Percentiles rank a stretch among this genome's conserved stretches.
phyloP scores from a whole-genome alignment of 1,140 invertebrate genomes.

The Colletes gigas region DNA sequence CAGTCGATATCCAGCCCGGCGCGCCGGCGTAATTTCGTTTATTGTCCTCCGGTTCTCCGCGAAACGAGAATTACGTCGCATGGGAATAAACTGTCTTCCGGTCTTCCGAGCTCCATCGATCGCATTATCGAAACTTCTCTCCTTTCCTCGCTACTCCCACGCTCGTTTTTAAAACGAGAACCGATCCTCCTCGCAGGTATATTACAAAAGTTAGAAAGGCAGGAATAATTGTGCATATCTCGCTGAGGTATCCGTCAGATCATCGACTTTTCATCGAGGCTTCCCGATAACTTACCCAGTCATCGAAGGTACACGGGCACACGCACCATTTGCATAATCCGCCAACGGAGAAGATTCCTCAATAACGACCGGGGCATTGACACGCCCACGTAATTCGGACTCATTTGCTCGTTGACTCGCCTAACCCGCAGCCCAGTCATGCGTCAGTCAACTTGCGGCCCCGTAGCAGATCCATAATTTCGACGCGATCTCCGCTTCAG shows the following conservation, averaged over 20 bases:
- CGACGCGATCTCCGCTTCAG: constrained; percentile 60
- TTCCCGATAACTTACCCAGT: too few species aligned
- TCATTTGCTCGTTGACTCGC: constrained; percentile 76
- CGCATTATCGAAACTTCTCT: not conserved
- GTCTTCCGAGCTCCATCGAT: not conserved
- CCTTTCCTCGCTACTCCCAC: too few species aligned
- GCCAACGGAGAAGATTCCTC: constrained; percentile 47
- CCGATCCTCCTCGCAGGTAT: too few species aligned
- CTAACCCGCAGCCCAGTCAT: constrained; percentile 71
- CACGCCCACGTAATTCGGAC: constrained; percentile 79
- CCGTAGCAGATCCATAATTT: constrained; percentile 72
- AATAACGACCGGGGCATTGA: constrained; percentile 64
- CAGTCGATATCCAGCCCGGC: constrained; percentile 59
- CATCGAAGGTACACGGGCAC: too few species aligned
- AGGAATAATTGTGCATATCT: too few species aligned
- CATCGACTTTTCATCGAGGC: too few species aligned
- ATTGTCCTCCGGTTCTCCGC: constrained; percentile 46
- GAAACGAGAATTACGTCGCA: constrained; percentile 21
- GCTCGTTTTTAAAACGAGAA: too few species aligned
- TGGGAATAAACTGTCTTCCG: not conserved
- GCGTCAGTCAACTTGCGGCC: constrained; percentile 60
- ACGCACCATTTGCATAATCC: constrained; percentile 69
- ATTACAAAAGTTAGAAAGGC: too few species aligned
- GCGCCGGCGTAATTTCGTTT: constrained; percentile 51
- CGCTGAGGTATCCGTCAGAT: too few species aligned